Conservation (phyloP, 2,797 vertebrate genomes). For the Threskiornis aethiopicus region DNA sequence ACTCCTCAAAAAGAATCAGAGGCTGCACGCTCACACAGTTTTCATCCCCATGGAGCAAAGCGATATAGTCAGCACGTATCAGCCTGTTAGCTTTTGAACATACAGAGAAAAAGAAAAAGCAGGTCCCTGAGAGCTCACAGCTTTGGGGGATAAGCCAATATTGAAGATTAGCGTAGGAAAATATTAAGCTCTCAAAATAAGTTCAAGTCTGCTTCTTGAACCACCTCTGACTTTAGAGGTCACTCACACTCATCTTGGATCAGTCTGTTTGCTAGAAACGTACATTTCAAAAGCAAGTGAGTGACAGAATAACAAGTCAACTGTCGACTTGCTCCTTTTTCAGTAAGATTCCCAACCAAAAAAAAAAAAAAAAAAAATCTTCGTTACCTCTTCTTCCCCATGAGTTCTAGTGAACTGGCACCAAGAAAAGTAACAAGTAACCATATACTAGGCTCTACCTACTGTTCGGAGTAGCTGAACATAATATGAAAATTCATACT, state of each 20-base stretch:
- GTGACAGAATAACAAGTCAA: background rate
- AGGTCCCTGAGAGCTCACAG: rapidly evolving
- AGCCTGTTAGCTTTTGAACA: background rate
- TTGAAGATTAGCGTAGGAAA: background rate
- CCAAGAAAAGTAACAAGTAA: background rate
- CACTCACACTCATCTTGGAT: background rate
- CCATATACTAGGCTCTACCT: background rate
- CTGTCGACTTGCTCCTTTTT: background rate
- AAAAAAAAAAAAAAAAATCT: background rate
- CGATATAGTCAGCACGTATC: background rate
- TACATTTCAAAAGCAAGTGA: background rate
- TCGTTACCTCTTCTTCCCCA: background rate
- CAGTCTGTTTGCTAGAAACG: background rate
- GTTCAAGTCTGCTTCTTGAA: background rate
- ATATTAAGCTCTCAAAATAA: background rate
- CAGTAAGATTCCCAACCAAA: background rate
- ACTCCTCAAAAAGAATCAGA: background rate
- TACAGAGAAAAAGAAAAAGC: background rate
- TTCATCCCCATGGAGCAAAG: background rate
- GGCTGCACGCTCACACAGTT: rapidly evolving
- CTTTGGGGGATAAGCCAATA: background rate
- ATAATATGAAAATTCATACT: background rate
- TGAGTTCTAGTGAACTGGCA: background rate
- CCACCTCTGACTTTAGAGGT: background rate
- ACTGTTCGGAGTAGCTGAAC: background rate